A percentile compares a stretch with the other conserved stretches of the same genome.
phyloP scores from a whole-genome alignment of 2,113 vertebrate species.

The Paracanthobrama guichenoti region DNA sequence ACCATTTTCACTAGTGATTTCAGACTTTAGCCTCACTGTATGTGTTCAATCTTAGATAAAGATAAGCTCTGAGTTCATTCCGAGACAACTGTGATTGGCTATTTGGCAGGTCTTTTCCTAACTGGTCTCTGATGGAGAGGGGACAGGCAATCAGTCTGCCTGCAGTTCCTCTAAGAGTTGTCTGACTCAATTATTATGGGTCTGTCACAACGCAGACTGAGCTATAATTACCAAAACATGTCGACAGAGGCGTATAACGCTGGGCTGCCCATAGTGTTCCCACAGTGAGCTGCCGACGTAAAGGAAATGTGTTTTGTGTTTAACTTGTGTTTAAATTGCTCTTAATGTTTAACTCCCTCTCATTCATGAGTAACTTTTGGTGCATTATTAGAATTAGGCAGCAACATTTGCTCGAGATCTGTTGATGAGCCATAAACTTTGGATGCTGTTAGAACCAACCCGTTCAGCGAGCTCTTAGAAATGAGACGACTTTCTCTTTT shows the following conservation, averaged over 20 bases:
- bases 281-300: background rate
- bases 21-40: too few species aligned
- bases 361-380: background rate
- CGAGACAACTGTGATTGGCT: slow-evolving; percentile 24
- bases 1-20: too few species aligned
- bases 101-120: slow-evolving; percentile 36
- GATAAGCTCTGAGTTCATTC: slow-evolving; percentile 36
- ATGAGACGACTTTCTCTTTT: slow-evolving; percentile 1
- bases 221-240: slow-evolving; percentile 43
- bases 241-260: slow-evolving; percentile 13
- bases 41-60: slow-evolving; percentile 29
- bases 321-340: background rate
- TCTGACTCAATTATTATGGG: slow-evolving; percentile 50
- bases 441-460: background rate
- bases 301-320: background rate
- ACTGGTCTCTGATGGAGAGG: slow-evolving; percentile 33
- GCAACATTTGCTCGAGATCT: background rate
- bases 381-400: slow-evolving; percentile 13
- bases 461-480: background rate
- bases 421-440: background rate
- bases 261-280: slow-evolving; percentile 1
- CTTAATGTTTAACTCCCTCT: slow-evolving; percentile 9
- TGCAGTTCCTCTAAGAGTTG: slow-evolving; percentile 43
- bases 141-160: slow-evolving; percentile 41
- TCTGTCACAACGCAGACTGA: slow-evolving; percentile 40